Evolutionary conservation across 1,140 invertebrate genomes (phyloP), one percentile per base, ranked within the genome.

Genomic region (Parasteatoda tepidariorum): DNA sequence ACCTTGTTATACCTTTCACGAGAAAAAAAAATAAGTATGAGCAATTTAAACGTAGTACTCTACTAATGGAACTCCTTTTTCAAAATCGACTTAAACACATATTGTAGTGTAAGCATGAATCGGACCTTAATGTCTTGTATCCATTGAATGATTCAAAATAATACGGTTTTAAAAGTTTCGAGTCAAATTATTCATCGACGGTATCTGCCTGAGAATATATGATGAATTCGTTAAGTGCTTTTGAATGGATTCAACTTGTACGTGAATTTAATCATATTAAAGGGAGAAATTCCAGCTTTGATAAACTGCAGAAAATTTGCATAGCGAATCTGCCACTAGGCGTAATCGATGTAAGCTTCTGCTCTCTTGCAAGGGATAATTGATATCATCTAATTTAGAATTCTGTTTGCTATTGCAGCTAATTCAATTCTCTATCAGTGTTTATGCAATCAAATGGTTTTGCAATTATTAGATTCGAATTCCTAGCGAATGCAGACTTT

Each of bases 361-460:
- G 26, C 41, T 71, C 55, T 26, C 68, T 54, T 71, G 68, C 41
- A 26, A 28, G 13, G 0, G 41, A 38, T 71, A 71, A 71, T 71
- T 71, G 68, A 71, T 71, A 71, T 34, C 28, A 54, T 34, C 68
- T 71, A 48, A 71, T 71, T 55, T 38, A 54, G 68, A 48, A 71
- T 71, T 71, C 68, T 71, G 68, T 71, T 71, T 71, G 68, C 24
- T 38, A 71, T 22, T 31, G 68, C 41, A 31, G 24, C 68, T 71
- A 71, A 71, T 71, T 71, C 68, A 71, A 71, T 71, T 71, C 68
- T 38, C 68, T 48, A 71, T 71, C 68, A 71, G 28, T 71, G 68
- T 71, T 71, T 71, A 71, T 71, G 41, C 38, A 48, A 38, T 30
- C 68, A 38, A 71, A 71, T 38, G 68, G 68, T 71, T 55, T 38